A percentile compares a stretch with the other conserved stretches of the same genome.
phyloP scores from a whole-genome alignment of 2,888 invertebrate species.

The Troides aeacus region DNA sequence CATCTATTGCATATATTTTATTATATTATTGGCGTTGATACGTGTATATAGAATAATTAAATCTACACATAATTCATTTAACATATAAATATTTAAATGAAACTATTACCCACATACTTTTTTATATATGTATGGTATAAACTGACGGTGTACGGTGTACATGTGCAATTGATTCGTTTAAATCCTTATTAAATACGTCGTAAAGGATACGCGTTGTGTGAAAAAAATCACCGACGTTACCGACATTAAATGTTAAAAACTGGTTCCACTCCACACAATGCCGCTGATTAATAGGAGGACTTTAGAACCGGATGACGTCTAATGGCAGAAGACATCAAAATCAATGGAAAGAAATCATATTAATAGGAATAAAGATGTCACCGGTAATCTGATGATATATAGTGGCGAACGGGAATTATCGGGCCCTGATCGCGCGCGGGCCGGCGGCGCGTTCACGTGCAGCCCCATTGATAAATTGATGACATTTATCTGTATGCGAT shows the following conservation, averaged over 20 bases:
- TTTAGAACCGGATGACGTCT: slow-evolving; percentile 54
- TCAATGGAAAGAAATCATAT: slow-evolving; percentile 51
- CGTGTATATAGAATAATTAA: too few relatives aligned
- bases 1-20: too few relatives aligned
- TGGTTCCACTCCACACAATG: slow-evolving; percentile 11
- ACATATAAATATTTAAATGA: too few relatives aligned
- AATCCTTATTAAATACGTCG: neutral
- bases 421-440: slow-evolving; percentile 51
- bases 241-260: slow-evolving; percentile 10
- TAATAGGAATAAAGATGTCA: slow-evolving; percentile 64
- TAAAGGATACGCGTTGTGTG: neutral
- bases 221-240: slow-evolving; percentile 4
- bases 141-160: too few relatives aligned
- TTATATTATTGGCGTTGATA: too few relatives aligned
- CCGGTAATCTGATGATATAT: slow-evolving; percentile 72
- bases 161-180: too few relatives aligned
- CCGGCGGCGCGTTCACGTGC: slow-evolving; percentile 47
- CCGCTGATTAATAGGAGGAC: slow-evolving; percentile 38
- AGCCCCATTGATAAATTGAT: slow-evolving; percentile 68
- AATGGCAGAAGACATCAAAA: slow-evolving; percentile 35
- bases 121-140: too few relatives aligned
- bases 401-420: slow-evolving; percentile 62
- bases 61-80: too few relatives aligned
- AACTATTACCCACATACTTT: too few relatives aligned
- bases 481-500: slow-evolving; percentile 73